Conservation (phyloP, 2,797 vertebrate genomes). For the Nyctibius grandis region DNA sequence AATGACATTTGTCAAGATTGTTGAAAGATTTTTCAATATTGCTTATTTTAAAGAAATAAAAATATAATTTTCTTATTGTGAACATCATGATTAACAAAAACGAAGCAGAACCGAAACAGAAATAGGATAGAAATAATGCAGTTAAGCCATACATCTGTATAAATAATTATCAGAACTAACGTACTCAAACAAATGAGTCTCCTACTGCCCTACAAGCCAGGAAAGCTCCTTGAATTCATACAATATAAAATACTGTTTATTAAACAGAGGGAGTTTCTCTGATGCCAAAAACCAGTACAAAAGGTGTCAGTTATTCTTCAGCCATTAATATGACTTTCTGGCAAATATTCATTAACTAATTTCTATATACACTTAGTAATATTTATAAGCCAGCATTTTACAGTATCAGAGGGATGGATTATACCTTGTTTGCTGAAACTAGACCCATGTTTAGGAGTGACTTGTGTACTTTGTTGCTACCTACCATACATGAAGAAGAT, state of each 20-base stretch:
- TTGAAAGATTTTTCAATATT: background rate
- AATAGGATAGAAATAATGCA: conserved; percentile 44
- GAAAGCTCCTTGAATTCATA: background rate
- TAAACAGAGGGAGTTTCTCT: background rate
- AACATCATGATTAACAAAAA: conserved; percentile 28
- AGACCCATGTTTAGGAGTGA: background rate
- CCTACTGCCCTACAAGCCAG: conserved; percentile 19
- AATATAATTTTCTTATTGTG: background rate
- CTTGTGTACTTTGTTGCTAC: background rate
- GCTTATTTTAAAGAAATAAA: conserved; percentile 46
- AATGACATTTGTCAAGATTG: background rate
- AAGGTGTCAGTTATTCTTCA: background rate
- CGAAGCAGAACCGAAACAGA: background rate
- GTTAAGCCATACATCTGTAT: conserved; percentile 46
- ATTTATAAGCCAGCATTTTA: background rate
- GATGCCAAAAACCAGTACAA: background rate
- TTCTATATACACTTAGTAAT: background rate
- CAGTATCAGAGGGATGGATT: background rate
- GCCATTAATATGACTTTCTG: background rate
- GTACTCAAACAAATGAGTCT: conserved; percentile 37
- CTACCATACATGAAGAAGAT: background rate
- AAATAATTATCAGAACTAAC: conserved; percentile 61
- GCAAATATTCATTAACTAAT: background rate
- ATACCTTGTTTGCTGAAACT: background rate
- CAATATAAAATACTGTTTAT: background rate